Percentiles rank a stretch among this genome's conserved stretches.
phyloP scores from a whole-genome alignment of 2,888 invertebrate genomes.

The Drosophila melanosoma region DNA sequence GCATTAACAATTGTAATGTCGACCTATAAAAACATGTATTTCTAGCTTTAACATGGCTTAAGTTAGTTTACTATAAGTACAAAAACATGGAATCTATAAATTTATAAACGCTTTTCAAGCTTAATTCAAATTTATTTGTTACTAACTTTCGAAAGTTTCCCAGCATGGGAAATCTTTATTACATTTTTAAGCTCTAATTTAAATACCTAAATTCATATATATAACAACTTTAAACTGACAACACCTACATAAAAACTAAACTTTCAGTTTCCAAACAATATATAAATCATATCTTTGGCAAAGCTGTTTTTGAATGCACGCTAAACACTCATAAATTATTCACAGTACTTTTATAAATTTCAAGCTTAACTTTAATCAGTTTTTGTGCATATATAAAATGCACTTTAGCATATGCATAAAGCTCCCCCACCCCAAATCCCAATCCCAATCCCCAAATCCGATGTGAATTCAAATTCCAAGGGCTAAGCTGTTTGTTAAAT shows the following conservation, averaged over 20 bases:
- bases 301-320: slow-evolving; percentile 15
- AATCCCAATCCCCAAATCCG: slow-evolving; percentile 4
- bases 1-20: not conserved
- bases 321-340: slow-evolving; percentile 65
- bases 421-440: not conserved
- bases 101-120: not conserved
- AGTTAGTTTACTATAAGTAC: not conserved
- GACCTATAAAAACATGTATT: not conserved
- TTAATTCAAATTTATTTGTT: not conserved
- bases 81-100: not conserved
- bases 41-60: not conserved
- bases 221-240: slow-evolving; percentile 16
- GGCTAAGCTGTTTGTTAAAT: slow-evolving; percentile 56
- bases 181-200: slow-evolving; percentile 8
- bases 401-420: slow-evolving; percentile 46
- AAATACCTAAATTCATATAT: slow-evolving; percentile 4
- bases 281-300: not conserved
- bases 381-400: slow-evolving; percentile 64
- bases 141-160: not conserved
- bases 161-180: not conserved
- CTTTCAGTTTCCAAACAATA: slow-evolving; percentile 41
- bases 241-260: slow-evolving; percentile 23
- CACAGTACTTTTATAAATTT: slow-evolving; percentile 52
- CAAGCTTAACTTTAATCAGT: slow-evolving; percentile 68
- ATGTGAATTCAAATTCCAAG: slow-evolving; percentile 30